phyloP scores from a whole-genome alignment of 2,113 vertebrate species.

The Oryctolagus cuniculus region DNA sequence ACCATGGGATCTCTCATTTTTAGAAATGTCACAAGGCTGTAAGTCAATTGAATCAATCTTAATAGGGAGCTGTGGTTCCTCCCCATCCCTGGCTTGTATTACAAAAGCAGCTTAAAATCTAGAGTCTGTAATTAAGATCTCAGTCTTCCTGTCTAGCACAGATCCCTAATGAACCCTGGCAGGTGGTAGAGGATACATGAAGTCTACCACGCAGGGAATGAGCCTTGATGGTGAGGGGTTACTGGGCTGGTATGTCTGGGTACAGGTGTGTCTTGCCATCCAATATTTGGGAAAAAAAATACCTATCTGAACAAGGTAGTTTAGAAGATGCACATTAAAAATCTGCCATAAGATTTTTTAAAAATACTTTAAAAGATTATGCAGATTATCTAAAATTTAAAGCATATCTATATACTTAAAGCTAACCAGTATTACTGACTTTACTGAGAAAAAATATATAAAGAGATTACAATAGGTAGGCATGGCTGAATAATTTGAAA shows the following conservation, averaged over 20 bases:
- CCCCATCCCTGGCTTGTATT: neutral
- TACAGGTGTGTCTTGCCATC: neutral
- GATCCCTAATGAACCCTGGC: too few species aligned
- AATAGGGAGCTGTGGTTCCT: neutral
- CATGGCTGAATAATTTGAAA: neutral
- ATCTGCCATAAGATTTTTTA: neutral
- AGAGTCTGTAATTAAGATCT: neutral
- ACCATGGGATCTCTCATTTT: neutral
- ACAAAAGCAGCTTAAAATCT: slow-evolving; percentile 9
- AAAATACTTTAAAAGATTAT: neutral
- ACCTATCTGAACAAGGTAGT: neutral
- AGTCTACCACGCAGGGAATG: neutral
- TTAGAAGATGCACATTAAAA: neutral
- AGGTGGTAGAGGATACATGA: neutral
- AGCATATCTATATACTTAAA: neutral
- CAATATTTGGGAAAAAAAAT: neutral
- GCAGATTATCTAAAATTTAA: slow-evolving; percentile 23
- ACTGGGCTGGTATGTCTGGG: neutral
- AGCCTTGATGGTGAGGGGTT: neutral
- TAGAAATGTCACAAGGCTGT: neutral
- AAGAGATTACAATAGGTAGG: neutral
- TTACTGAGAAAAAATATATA: neutral
- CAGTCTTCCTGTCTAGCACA: neutral
- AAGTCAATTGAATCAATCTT: slow-evolving; percentile 22
- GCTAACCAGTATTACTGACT: neutral